These are phyloP conservation scores for Laticauda colubrina DNA, from an alignment of 2,113 vertebrate species.

Conservation along the genomic window DNA sequence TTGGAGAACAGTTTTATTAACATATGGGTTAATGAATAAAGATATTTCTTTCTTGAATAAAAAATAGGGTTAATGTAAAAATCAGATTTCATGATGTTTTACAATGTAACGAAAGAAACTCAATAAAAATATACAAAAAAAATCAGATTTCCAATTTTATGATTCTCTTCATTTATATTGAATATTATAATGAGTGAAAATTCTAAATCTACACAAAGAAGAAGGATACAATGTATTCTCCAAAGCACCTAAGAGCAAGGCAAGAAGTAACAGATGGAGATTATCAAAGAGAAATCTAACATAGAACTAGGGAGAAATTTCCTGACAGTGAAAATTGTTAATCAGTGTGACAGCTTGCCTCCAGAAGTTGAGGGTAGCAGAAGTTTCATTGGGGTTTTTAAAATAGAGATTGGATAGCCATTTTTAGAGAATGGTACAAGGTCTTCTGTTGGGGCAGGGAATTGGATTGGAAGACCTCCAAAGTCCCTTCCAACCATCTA, in stretches of 20 bases:
- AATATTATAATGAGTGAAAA: not conserved
- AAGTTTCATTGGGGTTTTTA: not conserved
- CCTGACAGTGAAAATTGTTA: not conserved
- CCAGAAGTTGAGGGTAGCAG: not conserved
- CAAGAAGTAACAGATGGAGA: not conserved
- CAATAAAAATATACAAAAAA: not conserved
- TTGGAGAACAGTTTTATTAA: not conserved
- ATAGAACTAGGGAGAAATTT: not conserved
- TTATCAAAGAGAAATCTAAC: not conserved
- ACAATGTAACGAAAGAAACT: too few species aligned
- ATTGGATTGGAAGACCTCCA: not conserved
- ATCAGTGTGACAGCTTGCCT: not conserved
- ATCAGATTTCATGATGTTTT: too few species aligned
- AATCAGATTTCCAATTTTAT: not conserved
- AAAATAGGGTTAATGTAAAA: not conserved
- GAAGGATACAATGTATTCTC: not conserved
- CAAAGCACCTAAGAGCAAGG: not conserved
- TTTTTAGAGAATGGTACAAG: not conserved
- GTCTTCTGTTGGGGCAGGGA: not conserved
- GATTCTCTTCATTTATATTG: not conserved
- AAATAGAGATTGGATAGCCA: not conserved
- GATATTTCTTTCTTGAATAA: not conserved
- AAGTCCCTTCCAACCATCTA: not conserved
- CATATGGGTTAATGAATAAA: not conserved
- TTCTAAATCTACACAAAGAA: not conserved